Conservation (phyloP, 30 jellyfish, hydroid and myxozoan genomes). For the Hydra vulgaris region DNA sequence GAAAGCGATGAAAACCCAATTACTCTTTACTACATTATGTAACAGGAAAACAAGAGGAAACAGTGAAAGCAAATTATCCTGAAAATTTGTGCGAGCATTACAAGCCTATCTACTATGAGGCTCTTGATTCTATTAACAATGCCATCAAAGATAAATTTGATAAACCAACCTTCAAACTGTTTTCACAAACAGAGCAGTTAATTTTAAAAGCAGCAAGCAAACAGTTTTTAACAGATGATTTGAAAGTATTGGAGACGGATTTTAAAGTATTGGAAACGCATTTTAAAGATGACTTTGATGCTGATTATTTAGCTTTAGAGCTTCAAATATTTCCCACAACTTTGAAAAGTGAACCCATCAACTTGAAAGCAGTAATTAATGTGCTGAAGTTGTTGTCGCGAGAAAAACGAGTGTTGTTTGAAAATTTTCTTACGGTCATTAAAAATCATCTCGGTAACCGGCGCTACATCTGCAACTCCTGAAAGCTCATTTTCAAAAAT, state of each 20-base stretch:
- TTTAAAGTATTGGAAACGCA: too few relatives aligned
- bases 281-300: too few relatives aligned
- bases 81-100: slow-evolving; percentile 7
- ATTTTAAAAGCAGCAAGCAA: slow-evolving; percentile 11
- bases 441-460: too few relatives aligned
- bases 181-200: slow-evolving; percentile 20
- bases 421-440: too few relatives aligned
- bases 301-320: background rate
- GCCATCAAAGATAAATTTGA: slow-evolving; percentile 14
- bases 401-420: background rate
- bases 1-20: slow-evolving; percentile 4
- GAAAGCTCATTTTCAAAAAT: too few relatives aligned
- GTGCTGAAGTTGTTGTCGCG: background rate
- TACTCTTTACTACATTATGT: slow-evolving; percentile 3
- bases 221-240: background rate
- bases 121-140: background rate
- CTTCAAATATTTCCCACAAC: background rate
- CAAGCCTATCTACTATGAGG: slow-evolving; percentile 11
- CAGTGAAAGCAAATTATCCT: slow-evolving; percentile 18
- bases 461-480: too few relatives aligned
- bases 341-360: slow-evolving; percentile 31
- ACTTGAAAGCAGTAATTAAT: slow-evolving; percentile 23
- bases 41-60: slow-evolving; percentile 1
- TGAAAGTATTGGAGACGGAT: background rate
- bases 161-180: slow-evolving; percentile 21